phyloP scores from a whole-genome alignment of 2,113 vertebrate genomes.

The Cyrtonyx montezumae region DNA sequence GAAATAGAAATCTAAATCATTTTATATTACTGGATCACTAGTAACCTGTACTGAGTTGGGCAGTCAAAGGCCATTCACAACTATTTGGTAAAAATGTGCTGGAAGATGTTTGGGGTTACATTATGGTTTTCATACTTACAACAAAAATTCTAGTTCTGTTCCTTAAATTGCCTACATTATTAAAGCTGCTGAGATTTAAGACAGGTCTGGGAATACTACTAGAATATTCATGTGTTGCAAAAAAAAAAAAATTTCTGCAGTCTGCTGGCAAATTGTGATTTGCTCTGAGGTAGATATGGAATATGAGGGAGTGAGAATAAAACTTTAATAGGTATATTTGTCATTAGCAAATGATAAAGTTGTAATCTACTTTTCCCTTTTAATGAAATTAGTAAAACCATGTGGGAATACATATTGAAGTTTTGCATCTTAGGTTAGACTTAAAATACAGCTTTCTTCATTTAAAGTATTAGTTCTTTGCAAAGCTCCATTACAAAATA shows the following conservation, averaged over 20 bases:
- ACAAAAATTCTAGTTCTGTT: background rate
- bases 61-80: background rate
- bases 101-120: background rate
- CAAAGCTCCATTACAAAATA: background rate
- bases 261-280: background rate
- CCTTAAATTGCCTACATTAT: background rate
- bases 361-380: background rate
- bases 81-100: background rate
- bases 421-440: background rate
- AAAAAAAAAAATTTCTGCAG: background rate
- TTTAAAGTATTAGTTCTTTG: background rate
- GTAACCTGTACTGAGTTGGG: background rate
- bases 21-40: background rate
- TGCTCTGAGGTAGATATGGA: background rate
- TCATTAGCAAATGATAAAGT: background rate
- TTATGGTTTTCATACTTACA: background rate
- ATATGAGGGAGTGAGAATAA: background rate
- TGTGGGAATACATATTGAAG: background rate
- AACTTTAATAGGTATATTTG: background rate
- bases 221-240: background rate
- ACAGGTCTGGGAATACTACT: background rate
- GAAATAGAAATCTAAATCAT: rapidly evolving
- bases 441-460: background rate
- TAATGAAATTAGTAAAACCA: too few relatives aligned
- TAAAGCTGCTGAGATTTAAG: background rate